These are phyloP conservation scores for Hapalemur alaotrensis DNA, from an alignment of 2,797 vertebrate genomes.

Conservation along the genomic window DNA sequence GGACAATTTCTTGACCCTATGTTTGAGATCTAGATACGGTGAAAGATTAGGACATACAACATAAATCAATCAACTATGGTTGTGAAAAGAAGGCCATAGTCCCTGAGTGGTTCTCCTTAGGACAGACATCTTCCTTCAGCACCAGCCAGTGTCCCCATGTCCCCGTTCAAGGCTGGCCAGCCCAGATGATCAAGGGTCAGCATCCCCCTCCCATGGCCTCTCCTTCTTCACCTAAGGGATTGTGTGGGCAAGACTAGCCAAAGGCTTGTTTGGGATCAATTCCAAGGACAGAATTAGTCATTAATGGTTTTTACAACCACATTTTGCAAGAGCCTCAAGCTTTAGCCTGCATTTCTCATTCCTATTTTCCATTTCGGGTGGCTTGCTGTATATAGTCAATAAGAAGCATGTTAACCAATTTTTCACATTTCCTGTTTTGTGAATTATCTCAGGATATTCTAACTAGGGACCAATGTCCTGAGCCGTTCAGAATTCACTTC, in stretches of 20 bases:
- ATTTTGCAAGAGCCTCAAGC: background rate
- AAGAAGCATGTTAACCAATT: background rate
- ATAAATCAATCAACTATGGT: background rate
- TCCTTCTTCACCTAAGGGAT: background rate
- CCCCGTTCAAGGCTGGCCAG: background rate
- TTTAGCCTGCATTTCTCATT: background rate
- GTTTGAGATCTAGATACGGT: background rate
- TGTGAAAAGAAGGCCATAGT: background rate
- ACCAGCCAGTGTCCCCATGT: background rate
- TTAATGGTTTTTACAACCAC: background rate
- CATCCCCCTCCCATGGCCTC: background rate
- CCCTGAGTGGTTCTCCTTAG: background rate
- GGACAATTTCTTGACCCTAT: background rate
- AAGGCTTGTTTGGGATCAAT: background rate
- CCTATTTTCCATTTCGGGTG: background rate
- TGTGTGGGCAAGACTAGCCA: background rate
- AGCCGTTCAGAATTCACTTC: background rate
- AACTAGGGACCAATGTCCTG: background rate
- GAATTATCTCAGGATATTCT: slow-evolving; percentile 9
- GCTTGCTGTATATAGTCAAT: background rate
- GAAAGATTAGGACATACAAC: background rate
- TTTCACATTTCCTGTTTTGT: slow-evolving; percentile 14
- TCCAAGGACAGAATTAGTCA: background rate
- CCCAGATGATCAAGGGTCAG: background rate
- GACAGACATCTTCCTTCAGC: background rate